Percentiles rank a stretch among this genome's conserved stretches.
Evolutionary conservation across 2,113 vertebrate genomes (phyloP).

Genomic region (Rhinopithecus roxellana): DNA sequence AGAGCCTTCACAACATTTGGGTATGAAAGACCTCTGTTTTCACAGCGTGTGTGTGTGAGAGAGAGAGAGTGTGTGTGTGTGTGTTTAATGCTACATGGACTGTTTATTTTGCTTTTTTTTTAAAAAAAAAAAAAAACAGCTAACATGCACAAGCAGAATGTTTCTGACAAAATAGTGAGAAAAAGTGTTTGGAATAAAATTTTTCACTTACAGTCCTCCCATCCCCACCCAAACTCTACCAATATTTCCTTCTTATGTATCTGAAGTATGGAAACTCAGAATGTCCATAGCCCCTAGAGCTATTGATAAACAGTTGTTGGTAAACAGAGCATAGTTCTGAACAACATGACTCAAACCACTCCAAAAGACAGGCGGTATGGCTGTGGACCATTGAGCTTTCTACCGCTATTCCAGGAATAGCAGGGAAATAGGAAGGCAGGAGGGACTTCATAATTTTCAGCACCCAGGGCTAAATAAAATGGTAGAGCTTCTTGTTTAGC

Average conservation of each 20-base stretch:
- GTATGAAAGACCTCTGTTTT: neutral
- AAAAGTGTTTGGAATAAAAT: neutral
- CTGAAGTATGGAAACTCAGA: neutral
- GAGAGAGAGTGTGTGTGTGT: too few relatives aligned
- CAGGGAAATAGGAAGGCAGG: neutral
- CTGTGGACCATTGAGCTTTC: neutral
- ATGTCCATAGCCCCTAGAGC: rapidly evolving
- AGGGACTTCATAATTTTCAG: rapidly evolving
- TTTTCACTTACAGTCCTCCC: neutral
- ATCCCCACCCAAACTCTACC: too few relatives aligned
- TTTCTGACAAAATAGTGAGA: neutral
- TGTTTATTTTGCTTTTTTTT: neutral
- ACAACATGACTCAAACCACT: neutral
- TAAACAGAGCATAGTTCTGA: neutral
- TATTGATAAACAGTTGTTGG: too few relatives aligned
- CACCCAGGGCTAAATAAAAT: neutral
- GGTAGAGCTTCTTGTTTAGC: neutral
- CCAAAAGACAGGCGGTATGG: neutral
- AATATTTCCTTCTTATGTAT: neutral
- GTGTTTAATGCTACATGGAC: neutral
- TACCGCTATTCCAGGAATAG: too few relatives aligned
- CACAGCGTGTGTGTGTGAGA: neutral
- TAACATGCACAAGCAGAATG: neutral
- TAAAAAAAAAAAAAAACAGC: neutral
- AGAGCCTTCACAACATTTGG: neutral